phyloP scores from a whole-genome alignment of 2,797 vertebrate genomes.

The Platyrinchus mystaceus region DNA sequence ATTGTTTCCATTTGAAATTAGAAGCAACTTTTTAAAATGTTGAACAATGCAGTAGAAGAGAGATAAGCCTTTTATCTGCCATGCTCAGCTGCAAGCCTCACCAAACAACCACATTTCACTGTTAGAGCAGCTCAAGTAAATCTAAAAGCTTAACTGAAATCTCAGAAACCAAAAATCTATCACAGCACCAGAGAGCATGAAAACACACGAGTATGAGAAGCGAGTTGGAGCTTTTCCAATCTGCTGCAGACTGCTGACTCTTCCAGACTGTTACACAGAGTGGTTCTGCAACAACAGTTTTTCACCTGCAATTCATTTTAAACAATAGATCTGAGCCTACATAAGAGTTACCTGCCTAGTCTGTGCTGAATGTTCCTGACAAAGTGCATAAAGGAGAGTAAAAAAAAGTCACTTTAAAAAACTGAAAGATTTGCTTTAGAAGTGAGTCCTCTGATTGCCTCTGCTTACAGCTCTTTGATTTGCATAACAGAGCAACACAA shows the following conservation, averaged over 20 bases:
- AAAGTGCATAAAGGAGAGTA: neutral
- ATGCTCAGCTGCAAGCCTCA: neutral
- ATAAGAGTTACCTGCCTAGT: neutral
- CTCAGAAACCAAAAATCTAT: constrained; percentile 27
- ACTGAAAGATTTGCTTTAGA: neutral
- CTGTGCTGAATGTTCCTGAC: neutral
- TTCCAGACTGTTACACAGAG: neutral
- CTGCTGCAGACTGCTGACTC: constrained; percentile 3
- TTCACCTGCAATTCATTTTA: neutral
- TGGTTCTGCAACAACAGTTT: constrained; percentile 17
- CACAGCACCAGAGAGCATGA: neutral
- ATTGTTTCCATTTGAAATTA: neutral
- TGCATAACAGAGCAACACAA: neutral
- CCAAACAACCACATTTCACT: constrained; percentile 2
- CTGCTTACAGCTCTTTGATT: neutral
- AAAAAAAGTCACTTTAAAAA: neutral
- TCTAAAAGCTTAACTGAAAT: constrained; percentile 45
- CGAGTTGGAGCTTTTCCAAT: neutral
- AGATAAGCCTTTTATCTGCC: constrained; percentile 35
- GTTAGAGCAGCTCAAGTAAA: constrained; percentile 10
- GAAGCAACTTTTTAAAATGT: neutral
- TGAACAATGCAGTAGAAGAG: neutral
- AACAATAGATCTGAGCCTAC: neutral
- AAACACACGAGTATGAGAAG: neutral
- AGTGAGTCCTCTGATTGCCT: neutral